A percentile compares a stretch with the other conserved stretches of the same genome.
Conservation (phyloP, 1,140 invertebrate genomes). For the Holcopasites calliopsidis region DNA sequence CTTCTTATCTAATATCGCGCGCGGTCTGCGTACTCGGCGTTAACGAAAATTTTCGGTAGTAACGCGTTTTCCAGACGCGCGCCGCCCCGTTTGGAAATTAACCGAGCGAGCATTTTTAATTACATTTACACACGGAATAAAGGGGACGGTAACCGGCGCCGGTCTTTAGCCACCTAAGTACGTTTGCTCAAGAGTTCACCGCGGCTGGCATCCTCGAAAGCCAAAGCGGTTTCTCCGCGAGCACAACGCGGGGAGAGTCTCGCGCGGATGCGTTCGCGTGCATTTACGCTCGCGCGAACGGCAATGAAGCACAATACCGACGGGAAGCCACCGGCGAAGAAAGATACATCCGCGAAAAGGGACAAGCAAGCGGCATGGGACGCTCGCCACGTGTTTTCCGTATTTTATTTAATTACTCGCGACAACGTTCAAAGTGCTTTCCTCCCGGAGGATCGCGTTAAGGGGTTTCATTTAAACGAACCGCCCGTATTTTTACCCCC, state of each 20-base stretch:
- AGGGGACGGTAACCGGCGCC: conserved; percentile 10
- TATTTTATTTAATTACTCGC: conserved; percentile 25
- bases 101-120: conserved; percentile 56
- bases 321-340: not conserved
- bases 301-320: conserved; percentile 7
- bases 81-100: conserved; percentile 39
- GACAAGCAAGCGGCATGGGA: not conserved
- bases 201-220: conserved; percentile 23
- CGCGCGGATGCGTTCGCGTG: not conserved
- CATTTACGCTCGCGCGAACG: not conserved
- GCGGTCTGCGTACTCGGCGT: not conserved
- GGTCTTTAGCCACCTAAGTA: conserved; percentile 20
- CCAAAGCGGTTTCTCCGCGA: conserved; percentile 6
- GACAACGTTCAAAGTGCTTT: not conserved
- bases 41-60: conserved; percentile 37
- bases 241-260: not conserved
- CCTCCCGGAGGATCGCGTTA: not conserved
- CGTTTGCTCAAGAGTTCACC: conserved; percentile 6
- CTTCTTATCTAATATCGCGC: not conserved
- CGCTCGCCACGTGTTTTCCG: not conserved
- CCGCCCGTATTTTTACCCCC: too few species aligned
- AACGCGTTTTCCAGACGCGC: not conserved
- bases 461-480: conserved; percentile 9
- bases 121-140: conserved; percentile 5
- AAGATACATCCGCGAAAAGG: not conserved